Evolutionary conservation across 1,140 invertebrate genomes (phyloP), one percentile per base, ranked within the genome.

Genomic region (Spodoptera litura): DNA sequence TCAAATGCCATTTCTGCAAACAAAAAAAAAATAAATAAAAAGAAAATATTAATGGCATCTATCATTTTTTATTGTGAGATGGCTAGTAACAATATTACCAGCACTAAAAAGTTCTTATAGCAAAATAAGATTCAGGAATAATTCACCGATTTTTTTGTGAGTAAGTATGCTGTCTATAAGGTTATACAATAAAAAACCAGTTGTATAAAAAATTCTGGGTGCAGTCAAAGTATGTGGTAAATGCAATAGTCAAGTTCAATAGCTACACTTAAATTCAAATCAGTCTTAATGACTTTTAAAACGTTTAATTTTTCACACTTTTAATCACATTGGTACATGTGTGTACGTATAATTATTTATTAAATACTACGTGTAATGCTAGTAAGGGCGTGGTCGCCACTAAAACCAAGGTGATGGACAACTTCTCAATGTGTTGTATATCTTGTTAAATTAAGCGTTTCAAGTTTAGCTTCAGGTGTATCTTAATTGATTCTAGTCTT

Each of bases 261-360:
- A 49, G 27, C 49, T 70, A 31, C 6, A 20, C 20, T 25, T 70
- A 53, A 31, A 70, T 70, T 53, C 25, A 15, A 70, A 31, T 52
- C 66, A 31, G 11, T 70, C 44, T 74, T 61, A 74, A 74, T 74
- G 71, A 52, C 15, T 74, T 74, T 12, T 51, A 59, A 58, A 51
- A 61, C 71, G 44, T 74, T 61, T 74, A 74, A 74, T 74, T 61
- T 74, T 61, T 74, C 71, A 74, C 55, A 74, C 71, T 74, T 59
- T 51, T 51, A 74, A 74, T 70, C 5, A 70, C 38, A 68, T 31
- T 4, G 3, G 44, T 27, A 13, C 13, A 70, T 49, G 38, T 61
- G 8, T 8, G 38, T 44, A 44, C 31, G 6, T 20, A 10, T 44
- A 44, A 44, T 44, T 44, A 44, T 44, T 44, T 8, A 44, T 44